Base-by-base conservation (phyloP, 2,888 invertebrate species). In the Idaea dimidiata region DNA sequence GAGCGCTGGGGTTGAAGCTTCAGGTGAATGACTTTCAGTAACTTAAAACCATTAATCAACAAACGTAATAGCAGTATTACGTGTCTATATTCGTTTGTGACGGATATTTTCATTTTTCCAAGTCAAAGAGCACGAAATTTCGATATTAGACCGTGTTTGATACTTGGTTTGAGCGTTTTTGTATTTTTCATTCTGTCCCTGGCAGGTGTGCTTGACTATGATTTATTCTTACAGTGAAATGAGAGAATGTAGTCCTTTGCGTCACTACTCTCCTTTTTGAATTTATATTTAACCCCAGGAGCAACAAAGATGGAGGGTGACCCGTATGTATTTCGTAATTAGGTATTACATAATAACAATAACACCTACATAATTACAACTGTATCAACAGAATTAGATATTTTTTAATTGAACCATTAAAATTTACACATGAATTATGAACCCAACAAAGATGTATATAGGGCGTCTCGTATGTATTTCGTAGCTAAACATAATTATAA, bases 171-270 rank as follows among this genome's bases (percentile, higher is more conserved):
- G 72, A 80, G 74, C 75, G 79, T 77, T 84, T 81, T 78, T 77
- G 80, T 84, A 89, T 89, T 87, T 87, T 86, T 86, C 88, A 86
- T 78, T 72, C 79, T 72, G 78, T 77, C 70, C 65, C 75, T 75
- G 81, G 74, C 90, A 89, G 90, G 89, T 91, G 90, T 71, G 74
- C 63, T 74, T 83, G 91, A 88, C 88, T 82, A 84, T 87, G 89
- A 91, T 90, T 89, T 88, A 90, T 87, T 72, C 76, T 73, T 65
- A 72, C 72, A 73, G 76, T 80, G 81, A 83, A 86, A 86, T 79
- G 81, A 78, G 72, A 82, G 81, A 84, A 84, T 85, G 18, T 43
- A 66, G 64, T 61, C 62, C 64, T 62, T 64, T 66, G 2, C 43
- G 43, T 43, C 14, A 43, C 6, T 8, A 43, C 14, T 7, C 14